Base-by-base conservation (phyloP, 2,113 vertebrate genomes). In the Gopherus flavomarginatus region DNA sequence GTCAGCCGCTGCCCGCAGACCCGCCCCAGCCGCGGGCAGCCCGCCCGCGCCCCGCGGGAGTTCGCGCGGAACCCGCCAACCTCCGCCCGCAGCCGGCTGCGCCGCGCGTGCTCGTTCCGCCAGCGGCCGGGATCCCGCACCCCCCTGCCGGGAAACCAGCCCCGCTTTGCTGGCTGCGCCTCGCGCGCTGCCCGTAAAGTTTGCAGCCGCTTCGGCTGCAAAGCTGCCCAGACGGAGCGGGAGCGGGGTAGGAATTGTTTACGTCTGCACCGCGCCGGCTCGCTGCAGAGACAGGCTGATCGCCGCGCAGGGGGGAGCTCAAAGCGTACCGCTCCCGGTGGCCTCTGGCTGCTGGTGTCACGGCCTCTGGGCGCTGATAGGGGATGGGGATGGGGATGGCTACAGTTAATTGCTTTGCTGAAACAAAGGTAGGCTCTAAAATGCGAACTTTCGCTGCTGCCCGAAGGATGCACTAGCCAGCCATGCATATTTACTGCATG, bases 1-100 rank as follows among this genome's bases (percentile, higher is more conserved):
- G 62, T 31, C 62, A 31, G 29, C 62, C 29, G 31, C 62, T 31
- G 62, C 4, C 52, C 59, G 54, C 19, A 31, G 0, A 0, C 82
- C 59, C 79, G 81, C 26, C 62, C 57, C 56, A 81, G 42, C 4
- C 0, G 53, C 19, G 2, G 56, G 56, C 56, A 24, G 56, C 44
- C 14, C 69, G 53, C 82, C 1, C 1, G 29, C 38, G 54, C 75
- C 79, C 77, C 57, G n/a, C 53, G 42, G 52, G 85, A 81, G 53
- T 16, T 44, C 56, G 53, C 44, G 72, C 26, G 81, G 13, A 16
- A 50, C 13, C 38, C 2, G 85, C 65, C 72, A 75, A 52, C 84
- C 94, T 93, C 93, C 90, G 27, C 65, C 35, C 52, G 7, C 78
- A 52, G 54, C 65, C 90, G 85, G 90, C 85, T 21, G 29, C 9